phyloP scores from a whole-genome alignment of 2,797 vertebrate species.

The Cottoperca gobio region DNA sequence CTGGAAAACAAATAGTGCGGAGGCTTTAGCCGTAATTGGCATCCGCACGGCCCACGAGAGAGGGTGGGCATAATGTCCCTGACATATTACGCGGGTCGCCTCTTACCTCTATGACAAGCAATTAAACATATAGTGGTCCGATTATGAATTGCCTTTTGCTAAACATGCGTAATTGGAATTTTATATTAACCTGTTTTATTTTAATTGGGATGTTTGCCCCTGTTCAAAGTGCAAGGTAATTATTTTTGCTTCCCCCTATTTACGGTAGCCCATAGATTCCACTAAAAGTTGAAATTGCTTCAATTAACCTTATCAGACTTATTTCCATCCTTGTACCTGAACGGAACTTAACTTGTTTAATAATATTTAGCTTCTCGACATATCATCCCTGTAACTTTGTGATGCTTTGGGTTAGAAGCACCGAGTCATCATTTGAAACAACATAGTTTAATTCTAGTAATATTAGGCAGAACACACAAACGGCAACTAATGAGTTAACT shows the following conservation, averaged over 20 bases:
- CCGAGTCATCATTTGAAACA: neutral
- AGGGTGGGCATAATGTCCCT: slow-evolving; percentile 40
- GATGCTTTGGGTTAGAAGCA: neutral
- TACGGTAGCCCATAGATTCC: slow-evolving; percentile 10
- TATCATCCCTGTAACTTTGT: neutral
- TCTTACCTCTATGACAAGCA: slow-evolving; percentile 67
- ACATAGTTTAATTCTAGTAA: neutral
- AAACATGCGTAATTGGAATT: slow-evolving; percentile 58
- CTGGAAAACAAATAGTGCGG: slow-evolving; percentile 50
- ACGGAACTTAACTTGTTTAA: slow-evolving; percentile 24
- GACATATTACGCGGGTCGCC: slow-evolving; percentile 49
- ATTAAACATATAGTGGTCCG: slow-evolving; percentile 57
- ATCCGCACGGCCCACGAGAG: slow-evolving; percentile 18
- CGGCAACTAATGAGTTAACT: neutral
- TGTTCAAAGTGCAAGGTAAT: slow-evolving; percentile 68
- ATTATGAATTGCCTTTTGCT: slow-evolving; percentile 61
- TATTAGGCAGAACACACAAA: neutral
- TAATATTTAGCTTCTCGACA: neutral
- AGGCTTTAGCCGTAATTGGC: slow-evolving; percentile 62
- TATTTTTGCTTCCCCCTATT: slow-evolving; percentile 52
- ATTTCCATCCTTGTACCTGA: slow-evolving; percentile 34
- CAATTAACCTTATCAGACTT: slow-evolving; percentile 67
- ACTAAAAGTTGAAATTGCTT: slow-evolving; percentile 60
- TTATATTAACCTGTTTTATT: slow-evolving; percentile 56
- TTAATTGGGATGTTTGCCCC: slow-evolving; percentile 57